phyloP scores from a whole-genome alignment of 2,113 vertebrate genomes.

The Chloebia gouldiae region DNA sequence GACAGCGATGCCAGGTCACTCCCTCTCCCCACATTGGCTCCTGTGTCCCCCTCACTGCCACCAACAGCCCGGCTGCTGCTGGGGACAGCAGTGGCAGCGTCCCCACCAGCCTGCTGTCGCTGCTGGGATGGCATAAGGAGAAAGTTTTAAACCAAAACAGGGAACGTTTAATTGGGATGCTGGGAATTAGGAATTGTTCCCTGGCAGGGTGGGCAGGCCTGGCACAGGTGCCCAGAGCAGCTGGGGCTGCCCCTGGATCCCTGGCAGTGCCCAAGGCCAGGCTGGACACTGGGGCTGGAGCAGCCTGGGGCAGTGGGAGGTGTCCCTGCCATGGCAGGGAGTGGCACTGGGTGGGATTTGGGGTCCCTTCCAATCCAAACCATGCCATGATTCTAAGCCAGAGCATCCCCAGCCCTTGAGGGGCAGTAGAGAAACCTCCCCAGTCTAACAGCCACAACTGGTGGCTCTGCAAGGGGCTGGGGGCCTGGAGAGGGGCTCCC shows the following conservation, averaged over 20 bases:
- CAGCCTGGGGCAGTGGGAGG: background rate
- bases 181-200: background rate
- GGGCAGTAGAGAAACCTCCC: background rate
- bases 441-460: rapidly evolving
- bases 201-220: background rate
- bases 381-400: background rate
- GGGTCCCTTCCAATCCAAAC: rapidly evolving
- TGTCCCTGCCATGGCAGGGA: background rate
- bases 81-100: background rate
- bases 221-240: too few species aligned
- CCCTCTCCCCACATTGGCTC: background rate
- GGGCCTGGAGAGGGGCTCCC: background rate
- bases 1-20: rapidly evolving
- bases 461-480: background rate
- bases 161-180: rapidly evolving
- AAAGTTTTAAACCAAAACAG: background rate
- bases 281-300: background rate
- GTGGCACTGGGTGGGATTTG: rapidly evolving
- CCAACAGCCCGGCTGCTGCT: background rate
- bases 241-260: too few species aligned
- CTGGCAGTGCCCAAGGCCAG: background rate
- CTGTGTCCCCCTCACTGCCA: background rate
- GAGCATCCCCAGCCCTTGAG: background rate
- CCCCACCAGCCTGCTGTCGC: background rate
- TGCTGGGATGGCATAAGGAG: background rate